A percentile compares a stretch with the other conserved stretches of the same genome.
phyloP scores from a whole-genome alignment of 1,140 invertebrate species.

The Halesus radiatus region DNA sequence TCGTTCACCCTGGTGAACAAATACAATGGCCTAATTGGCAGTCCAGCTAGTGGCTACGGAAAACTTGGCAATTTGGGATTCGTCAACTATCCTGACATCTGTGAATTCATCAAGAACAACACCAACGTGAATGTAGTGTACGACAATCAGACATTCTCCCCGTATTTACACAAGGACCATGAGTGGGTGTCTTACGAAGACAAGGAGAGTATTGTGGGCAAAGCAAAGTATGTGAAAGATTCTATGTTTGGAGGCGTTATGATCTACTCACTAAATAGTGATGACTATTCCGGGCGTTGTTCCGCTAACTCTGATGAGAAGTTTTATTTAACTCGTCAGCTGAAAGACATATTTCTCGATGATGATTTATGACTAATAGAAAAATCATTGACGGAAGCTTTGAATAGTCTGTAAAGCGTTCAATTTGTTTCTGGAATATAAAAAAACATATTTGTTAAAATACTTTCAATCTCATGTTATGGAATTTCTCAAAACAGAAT shows the following conservation, averaged over 20 bases:
- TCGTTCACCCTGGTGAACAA: constrained; percentile 80
- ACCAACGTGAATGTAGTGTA: constrained; percentile 70
- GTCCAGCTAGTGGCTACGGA: constrained; percentile 80
- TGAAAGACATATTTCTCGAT: constrained; percentile 47
- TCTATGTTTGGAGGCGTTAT: constrained; percentile 80
- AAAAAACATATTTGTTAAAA: too few species aligned
- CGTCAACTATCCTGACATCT: constrained; percentile 78
- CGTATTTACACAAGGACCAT: constrained; percentile 80
- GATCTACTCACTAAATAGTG: constrained; percentile 82
- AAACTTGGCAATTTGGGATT: constrained; percentile 79
- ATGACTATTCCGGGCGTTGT: constrained; percentile 69
- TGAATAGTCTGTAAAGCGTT: constrained; percentile 37
- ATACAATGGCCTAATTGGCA: constrained; percentile 76
- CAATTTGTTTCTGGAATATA: not conserved
- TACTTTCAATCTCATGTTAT: too few species aligned
- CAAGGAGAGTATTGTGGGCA: constrained; percentile 78
- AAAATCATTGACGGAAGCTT: constrained; percentile 48
- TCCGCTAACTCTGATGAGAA: not conserved
- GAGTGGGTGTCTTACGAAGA: constrained; percentile 95
- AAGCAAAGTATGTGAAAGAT: constrained; percentile 77
- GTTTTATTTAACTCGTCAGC: constrained; percentile 43
- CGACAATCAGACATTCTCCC: constrained; percentile 80
- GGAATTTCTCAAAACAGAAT: too few species aligned
- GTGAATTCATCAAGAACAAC: constrained; percentile 73
- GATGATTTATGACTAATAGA: constrained; percentile 55